Percentiles rank a stretch among this genome's conserved stretches.
These are phyloP conservation scores for Poecilobothrus nobilitatus DNA, from an alignment of 2,888 invertebrate genomes.

Conservation along the genomic window DNA sequence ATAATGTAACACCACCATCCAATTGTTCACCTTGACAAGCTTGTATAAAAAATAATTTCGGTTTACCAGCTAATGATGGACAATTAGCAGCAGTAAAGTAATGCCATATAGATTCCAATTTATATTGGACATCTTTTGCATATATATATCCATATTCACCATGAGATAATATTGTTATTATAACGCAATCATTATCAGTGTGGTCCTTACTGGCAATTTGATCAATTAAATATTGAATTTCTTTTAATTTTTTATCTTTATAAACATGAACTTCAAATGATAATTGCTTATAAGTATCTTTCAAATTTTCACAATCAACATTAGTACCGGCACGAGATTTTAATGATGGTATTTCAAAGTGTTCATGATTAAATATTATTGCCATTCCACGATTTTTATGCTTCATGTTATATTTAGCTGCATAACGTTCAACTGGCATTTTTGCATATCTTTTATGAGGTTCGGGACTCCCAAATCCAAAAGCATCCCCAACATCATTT, in stretches of 20 bases:
- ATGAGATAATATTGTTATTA: constrained; percentile 77
- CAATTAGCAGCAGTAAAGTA: constrained; percentile 75
- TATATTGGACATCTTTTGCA: constrained; percentile 75
- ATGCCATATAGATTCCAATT: constrained; percentile 70
- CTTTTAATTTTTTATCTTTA: constrained; percentile 59
- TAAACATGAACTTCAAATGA: constrained; percentile 67
- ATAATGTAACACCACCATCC: constrained; percentile 65
- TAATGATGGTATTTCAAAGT: constrained; percentile 62
- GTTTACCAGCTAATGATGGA: constrained; percentile 77
- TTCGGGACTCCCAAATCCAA: constrained; percentile 32
- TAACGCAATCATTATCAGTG: constrained; percentile 69
- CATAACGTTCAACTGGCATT: constrained; percentile 61
- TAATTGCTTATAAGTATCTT: constrained; percentile 53
- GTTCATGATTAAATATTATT: constrained; percentile 82
- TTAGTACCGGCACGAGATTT: constrained; percentile 76
- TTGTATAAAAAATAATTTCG: constrained; percentile 65
- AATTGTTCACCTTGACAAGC: constrained; percentile 86
- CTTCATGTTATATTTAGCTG: constrained; percentile 77
- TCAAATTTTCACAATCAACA: constrained; percentile 70
- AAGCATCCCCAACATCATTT: constrained; percentile 34
- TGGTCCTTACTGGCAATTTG: constrained; percentile 72
- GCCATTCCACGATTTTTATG: constrained; percentile 74
- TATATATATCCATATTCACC: constrained; percentile 83
- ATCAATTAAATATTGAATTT: constrained; percentile 57
- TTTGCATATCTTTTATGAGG: constrained; percentile 41